These are phyloP conservation scores for Patella depressa DNA, from an alignment of 2,888 invertebrate species.

Conservation along the genomic window DNA sequence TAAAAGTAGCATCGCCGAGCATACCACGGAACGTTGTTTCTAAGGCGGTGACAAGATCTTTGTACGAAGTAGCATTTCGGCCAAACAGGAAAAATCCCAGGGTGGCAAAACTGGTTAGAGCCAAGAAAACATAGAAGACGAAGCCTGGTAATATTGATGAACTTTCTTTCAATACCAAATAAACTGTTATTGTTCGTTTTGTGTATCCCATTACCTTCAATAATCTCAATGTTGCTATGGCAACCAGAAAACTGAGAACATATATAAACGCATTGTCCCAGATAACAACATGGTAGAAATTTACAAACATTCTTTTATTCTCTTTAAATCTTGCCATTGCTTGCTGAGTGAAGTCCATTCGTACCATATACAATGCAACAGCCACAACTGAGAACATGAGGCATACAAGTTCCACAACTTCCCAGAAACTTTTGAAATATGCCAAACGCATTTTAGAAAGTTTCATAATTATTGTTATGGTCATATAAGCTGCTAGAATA, in stretches of 20 bases:
- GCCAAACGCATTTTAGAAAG: constrained; percentile 36
- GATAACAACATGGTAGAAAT: constrained; percentile 53
- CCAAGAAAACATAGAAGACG: constrained; percentile 43
- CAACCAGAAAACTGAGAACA: constrained; percentile 45
- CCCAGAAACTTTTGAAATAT: constrained; percentile 49
- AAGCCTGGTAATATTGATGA: constrained; percentile 49
- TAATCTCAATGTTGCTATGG: constrained; percentile 49
- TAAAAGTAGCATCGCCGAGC: constrained; percentile 53
- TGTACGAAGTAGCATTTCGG: constrained; percentile 43
- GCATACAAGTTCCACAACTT: constrained; percentile 43
- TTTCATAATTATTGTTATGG: constrained; percentile 36
- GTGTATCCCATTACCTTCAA: constrained; percentile 55
- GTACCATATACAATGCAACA: constrained; percentile 43
- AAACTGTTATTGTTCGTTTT: constrained; percentile 45
- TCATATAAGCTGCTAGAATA: constrained; percentile 37
- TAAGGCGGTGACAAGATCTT: constrained; percentile 42
- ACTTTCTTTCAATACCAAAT: constrained; percentile 44
- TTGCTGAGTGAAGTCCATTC: constrained; percentile 36
- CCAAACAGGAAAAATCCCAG: constrained; percentile 52
- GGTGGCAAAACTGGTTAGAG: constrained; percentile 45
- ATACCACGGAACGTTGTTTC: constrained; percentile 53
- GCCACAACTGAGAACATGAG: constrained; percentile 37
- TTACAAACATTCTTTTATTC: constrained; percentile 52
- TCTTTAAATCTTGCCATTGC: constrained; percentile 45
- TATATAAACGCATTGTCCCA: constrained; percentile 51